A percentile compares a stretch with the other conserved stretches of the same genome.
These are phyloP conservation scores for Procambarus clarkii DNA, from an alignment of 1,140 invertebrate species.

Conservation along the genomic window DNA sequence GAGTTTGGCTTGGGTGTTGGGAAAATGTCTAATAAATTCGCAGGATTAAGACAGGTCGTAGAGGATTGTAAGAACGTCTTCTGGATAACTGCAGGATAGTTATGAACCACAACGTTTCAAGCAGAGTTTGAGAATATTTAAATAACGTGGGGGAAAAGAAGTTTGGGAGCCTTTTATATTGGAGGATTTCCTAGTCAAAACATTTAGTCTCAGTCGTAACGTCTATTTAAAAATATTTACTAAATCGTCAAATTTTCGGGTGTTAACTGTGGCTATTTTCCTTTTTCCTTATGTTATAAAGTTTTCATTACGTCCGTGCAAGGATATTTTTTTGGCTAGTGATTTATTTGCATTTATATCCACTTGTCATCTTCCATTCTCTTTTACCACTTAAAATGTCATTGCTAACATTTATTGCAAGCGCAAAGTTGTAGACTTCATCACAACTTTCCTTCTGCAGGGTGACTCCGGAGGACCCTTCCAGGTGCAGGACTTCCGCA, in stretches of 20 bases:
- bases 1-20: neutral
- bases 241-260: too few species aligned
- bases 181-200: too few species aligned
- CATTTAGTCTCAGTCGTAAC: too few species aligned
- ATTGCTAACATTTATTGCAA: neutral
- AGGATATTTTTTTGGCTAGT: too few species aligned
- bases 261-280: too few species aligned
- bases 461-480: slow-evolving; percentile 71
- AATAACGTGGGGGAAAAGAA: too few species aligned
- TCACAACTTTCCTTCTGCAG: slow-evolving; percentile 16
- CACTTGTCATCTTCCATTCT: too few species aligned
- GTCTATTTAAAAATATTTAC: too few species aligned
- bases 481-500: slow-evolving; percentile 40
- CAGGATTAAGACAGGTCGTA: neutral
- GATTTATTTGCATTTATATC: too few species aligned
- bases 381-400: neutral
- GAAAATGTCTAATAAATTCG: neutral
- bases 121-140: too few species aligned
- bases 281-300: neutral
- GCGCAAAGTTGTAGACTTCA: too few species aligned
- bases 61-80: neutral
- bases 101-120: neutral
- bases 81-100: neutral
- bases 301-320: neutral
- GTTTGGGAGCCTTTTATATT: too few species aligned